Percentiles rank a stretch among this genome's conserved stretches.
Conservation (phyloP, 2,113 vertebrate genomes). For the Clupea harengus region DNA sequence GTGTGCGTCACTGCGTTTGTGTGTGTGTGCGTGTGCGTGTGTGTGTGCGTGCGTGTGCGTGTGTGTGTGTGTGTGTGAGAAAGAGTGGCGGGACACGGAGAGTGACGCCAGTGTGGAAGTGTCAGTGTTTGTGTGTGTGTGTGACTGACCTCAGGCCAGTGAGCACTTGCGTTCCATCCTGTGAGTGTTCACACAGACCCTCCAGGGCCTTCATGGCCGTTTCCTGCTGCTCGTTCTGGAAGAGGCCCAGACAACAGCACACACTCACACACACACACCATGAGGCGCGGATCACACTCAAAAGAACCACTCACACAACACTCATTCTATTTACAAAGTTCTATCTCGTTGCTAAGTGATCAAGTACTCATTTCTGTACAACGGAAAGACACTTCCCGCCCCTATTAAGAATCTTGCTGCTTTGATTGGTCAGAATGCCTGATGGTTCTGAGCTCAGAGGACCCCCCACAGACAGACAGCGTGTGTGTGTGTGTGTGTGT, state of each 20-base stretch:
- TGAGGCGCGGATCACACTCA: too few relatives aligned
- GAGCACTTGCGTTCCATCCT: conserved; percentile 73
- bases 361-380: too few relatives aligned
- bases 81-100: neutral
- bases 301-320: neutral
- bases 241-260: neutral
- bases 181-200: conserved; percentile 75
- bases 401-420: too few relatives aligned
- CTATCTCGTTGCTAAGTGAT: too few relatives aligned
- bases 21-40: neutral
- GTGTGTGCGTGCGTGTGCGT: neutral
- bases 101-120: neutral
- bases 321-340: too few relatives aligned
- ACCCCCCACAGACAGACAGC: too few relatives aligned
- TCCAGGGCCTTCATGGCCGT: conserved; percentile 81
- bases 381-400: too few relatives aligned
- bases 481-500: too few relatives aligned
- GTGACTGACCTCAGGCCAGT: conserved; percentile 79
- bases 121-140: neutral
- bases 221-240: conserved; percentile 77
- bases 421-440: too few relatives aligned
- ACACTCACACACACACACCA: neutral
- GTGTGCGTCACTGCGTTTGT: neutral
- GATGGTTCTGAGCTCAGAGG: too few relatives aligned
- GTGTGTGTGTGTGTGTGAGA: neutral